Base-by-base conservation (phyloP, 2,888 invertebrate genomes). In the Dolomedes plantarius region DNA sequence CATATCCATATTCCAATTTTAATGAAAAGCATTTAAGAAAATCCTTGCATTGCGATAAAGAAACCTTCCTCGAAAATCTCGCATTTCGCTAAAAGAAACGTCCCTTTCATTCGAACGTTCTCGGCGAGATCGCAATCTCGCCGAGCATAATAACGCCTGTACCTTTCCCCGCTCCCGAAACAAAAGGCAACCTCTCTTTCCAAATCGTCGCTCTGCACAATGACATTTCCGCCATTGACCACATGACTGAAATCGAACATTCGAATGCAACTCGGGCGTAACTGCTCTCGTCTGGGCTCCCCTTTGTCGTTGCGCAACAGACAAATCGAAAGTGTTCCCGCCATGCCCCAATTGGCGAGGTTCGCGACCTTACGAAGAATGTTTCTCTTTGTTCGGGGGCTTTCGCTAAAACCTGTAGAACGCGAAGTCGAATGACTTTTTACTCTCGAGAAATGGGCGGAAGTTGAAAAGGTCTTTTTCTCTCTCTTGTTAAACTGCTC, bases 291-390 rank as follows among this genome's bases (percentile, higher is more conserved):
- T 46, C 46, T 46, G 11, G 16, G n/a, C n/a, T n/a, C 9, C 46
- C 46, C 46, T 19, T 23, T 56, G 56, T 56, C 23, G 11, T 56
- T 56, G 56, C 23, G 56, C 23, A 56, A 56, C 56, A 19, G 19
- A 56, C 56, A 56, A 56, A 56, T 56, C 5, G 56, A 56, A 56
- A 56, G 56, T 56, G 56, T 56, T 23, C 23, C 9, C 23, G 56
- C 56, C 56, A 56, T 56, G 56, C 56, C 23, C 56, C 56, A 56
- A 11, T 56, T 56, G 23, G n/a, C 11, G 23, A 56, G 56, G 23
- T 23, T 23, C 16, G 23, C 56, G 56, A 56, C 56, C 56, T 56
- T 56, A 56, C 23, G 56, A 56, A 56, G 56, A 56, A 56, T 56
- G 56, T 23, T 56, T 56, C 11, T 23, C 23, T 23, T 56, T 56